Percentiles rank a stretch among this genome's conserved stretches.
Conservation (phyloP, 2,113 vertebrate genomes). For the Vidua chalybeata region DNA sequence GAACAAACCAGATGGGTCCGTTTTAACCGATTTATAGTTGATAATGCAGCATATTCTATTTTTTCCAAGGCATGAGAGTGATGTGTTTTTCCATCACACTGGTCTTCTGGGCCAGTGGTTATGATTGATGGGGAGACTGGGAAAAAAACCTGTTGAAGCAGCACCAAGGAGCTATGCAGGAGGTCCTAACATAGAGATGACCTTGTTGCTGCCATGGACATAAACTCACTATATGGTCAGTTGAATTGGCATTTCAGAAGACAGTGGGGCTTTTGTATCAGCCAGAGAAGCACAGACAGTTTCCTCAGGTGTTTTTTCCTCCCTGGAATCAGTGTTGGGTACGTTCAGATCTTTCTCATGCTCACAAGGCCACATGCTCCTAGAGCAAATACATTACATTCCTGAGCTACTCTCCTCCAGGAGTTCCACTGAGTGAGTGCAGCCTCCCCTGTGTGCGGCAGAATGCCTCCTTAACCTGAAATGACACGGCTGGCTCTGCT, state of each 20-base stretch:
- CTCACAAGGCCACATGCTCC: neutral
- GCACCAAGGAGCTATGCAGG: neutral
- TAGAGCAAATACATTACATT: neutral
- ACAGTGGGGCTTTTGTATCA: neutral
- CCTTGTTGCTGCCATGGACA: neutral
- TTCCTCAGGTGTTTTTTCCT: neutral
- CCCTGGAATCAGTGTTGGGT: neutral
- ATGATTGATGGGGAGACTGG: neutral
- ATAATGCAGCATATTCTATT: neutral
- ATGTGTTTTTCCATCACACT: neutral
- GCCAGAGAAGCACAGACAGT: neutral
- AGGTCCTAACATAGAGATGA: neutral
- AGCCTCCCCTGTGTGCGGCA: fast-evolving
- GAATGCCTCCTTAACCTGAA: neutral
- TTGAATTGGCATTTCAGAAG: neutral
- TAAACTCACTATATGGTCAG: neutral
- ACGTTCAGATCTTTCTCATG: neutral
- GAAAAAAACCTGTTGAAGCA: neutral
- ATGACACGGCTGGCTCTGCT: neutral
- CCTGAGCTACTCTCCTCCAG: neutral
- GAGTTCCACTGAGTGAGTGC: neutral
- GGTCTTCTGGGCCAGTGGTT: neutral
- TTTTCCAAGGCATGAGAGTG: neutral
- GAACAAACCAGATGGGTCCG: neutral
- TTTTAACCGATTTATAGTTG: neutral